These are phyloP conservation scores for Cecropterus lyciades DNA, from an alignment of 1,140 invertebrate genomes.

Conservation along the genomic window DNA sequence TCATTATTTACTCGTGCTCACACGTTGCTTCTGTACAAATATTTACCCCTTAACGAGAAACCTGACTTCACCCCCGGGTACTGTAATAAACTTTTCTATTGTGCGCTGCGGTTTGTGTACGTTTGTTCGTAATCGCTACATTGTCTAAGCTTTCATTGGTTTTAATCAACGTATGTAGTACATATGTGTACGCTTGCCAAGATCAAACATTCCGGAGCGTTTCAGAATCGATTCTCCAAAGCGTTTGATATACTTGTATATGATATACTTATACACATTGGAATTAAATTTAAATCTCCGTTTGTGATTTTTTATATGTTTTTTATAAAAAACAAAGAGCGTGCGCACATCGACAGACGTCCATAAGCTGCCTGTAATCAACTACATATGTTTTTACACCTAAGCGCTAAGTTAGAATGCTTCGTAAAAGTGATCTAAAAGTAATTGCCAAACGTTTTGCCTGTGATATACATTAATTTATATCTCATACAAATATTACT, in stretches of 20 bases:
- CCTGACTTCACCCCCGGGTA: slow-evolving; percentile 72
- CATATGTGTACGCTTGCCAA: slow-evolving; percentile 30
- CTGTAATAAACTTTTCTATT: slow-evolving; percentile 81
- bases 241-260: neutral
- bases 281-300: slow-evolving; percentile 9
- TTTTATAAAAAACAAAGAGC: too few relatives aligned
- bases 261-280: slow-evolving; percentile 3
- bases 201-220: slow-evolving; percentile 30
- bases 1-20: slow-evolving; percentile 78
- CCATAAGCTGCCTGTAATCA: too few relatives aligned
- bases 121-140: slow-evolving; percentile 61
- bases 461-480: too few relatives aligned
- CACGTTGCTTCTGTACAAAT: slow-evolving; percentile 73
- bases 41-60: slow-evolving; percentile 79
- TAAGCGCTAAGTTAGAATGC: too few relatives aligned
- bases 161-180: slow-evolving; percentile 61
- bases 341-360: too few relatives aligned
- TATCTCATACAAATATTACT: too few relatives aligned
- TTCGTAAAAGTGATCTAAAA: too few relatives aligned
- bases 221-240: slow-evolving; percentile 7
- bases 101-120: slow-evolving; percentile 62
- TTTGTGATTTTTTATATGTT: neutral
- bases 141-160: slow-evolving; percentile 65
- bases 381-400: too few relatives aligned
- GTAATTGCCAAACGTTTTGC: too few relatives aligned